A percentile compares a stretch with the other conserved stretches of the same genome.
Conservation (phyloP, 2,113 vertebrate genomes). For the Pteruthius melanotis region DNA sequence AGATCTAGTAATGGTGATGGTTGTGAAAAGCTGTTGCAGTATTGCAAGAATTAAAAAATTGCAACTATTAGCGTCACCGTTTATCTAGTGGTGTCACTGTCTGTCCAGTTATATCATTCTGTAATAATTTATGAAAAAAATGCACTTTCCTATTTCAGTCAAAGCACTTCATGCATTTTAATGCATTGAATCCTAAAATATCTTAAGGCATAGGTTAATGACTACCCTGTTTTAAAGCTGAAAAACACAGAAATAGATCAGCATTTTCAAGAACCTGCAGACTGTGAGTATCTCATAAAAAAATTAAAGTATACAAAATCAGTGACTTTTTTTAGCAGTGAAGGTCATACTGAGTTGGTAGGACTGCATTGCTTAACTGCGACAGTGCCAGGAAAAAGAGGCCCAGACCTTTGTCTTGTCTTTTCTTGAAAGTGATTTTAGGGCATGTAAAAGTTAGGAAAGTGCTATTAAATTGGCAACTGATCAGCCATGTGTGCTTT, state of each 20-base stretch:
- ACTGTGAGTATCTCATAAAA: not conserved
- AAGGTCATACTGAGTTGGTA: not conserved
- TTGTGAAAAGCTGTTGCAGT: not conserved
- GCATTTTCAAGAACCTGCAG: not conserved
- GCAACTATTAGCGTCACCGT: not conserved
- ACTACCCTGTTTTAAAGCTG: not conserved
- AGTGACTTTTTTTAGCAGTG: not conserved
- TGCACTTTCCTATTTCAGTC: not conserved
- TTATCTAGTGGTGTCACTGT: not conserved
- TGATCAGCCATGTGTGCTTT: not conserved
- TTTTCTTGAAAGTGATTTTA: not conserved
- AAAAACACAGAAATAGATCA: conserved; percentile 4
- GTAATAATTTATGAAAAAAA: not conserved
- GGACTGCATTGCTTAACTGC: not conserved
- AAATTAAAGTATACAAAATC: not conserved
- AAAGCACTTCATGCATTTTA: conserved; percentile 20
- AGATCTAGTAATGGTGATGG: not conserved
- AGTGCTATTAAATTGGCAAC: not conserved
- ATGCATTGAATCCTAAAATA: conserved; percentile 16
- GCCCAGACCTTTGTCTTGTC: not conserved
- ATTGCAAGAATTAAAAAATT: not conserved
- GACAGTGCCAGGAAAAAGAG: not conserved
- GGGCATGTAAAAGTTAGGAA: not conserved
- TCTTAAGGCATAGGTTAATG: conserved; percentile 27
- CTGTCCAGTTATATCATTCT: not conserved